Conservation (phyloP, 2,113 vertebrate species). For the Stegastes partitus region DNA sequence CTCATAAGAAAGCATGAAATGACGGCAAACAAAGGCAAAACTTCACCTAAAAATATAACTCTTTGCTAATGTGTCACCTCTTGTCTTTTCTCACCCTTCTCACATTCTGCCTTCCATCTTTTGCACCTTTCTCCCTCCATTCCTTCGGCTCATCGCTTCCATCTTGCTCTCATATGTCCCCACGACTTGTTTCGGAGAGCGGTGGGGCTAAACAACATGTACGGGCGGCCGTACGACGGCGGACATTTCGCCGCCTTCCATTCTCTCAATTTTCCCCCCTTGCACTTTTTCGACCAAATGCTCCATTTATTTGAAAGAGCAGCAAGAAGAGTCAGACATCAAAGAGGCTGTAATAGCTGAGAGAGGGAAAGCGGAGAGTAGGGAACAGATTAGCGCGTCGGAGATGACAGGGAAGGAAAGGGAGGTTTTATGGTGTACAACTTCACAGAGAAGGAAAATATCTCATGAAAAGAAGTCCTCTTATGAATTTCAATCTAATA, state of each 20-base stretch:
- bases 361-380: not conserved
- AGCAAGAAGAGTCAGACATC: constrained; percentile 40
- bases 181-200: constrained; percentile 34
- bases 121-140: constrained; percentile 42
- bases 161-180: constrained; percentile 51
- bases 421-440: not conserved
- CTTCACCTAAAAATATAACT: constrained; percentile 20
- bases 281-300: constrained; percentile 18
- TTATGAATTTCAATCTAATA: not conserved
- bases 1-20: no score
- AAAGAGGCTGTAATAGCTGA: constrained; percentile 43
- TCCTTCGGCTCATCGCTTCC: constrained; percentile 41
- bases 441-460: not conserved
- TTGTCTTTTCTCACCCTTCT: constrained; percentile 13
- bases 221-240: not conserved
- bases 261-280: not conserved
- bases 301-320: constrained; percentile 18
- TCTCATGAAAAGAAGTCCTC: not conserved
- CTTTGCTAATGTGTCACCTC: constrained; percentile 36
- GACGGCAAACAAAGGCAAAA: constrained; percentile 28
- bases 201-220: not conserved
- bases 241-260: not conserved
- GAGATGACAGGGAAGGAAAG: constrained; percentile 19
- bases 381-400: constrained; percentile 22
- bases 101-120: constrained; percentile 49